Conservation (phyloP, 2,888 invertebrate genomes). For the Xestia c-nigrum region DNA sequence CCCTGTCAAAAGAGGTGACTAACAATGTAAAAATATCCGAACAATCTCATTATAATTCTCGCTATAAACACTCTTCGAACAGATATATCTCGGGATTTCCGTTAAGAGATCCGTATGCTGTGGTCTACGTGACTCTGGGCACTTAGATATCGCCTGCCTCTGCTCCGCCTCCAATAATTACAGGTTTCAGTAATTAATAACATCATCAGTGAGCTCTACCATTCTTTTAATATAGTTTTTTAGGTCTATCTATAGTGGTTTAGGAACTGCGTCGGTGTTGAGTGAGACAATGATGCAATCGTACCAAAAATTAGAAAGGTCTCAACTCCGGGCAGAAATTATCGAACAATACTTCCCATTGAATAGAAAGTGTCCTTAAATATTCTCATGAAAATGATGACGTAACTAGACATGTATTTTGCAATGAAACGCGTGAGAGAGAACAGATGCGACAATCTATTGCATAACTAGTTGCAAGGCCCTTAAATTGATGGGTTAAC, state of each 20-base stretch:
- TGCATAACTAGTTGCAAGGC: constrained; percentile 58
- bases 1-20: background rate
- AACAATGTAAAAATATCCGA: constrained; percentile 17
- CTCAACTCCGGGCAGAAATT: background rate
- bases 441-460: constrained; percentile 33
- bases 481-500: background rate
- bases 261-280: background rate
- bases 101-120: constrained; percentile 8
- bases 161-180: constrained; percentile 21
- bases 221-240: background rate
- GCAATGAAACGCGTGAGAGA: constrained; percentile 36
- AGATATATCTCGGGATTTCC: constrained; percentile 45
- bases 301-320: constrained; percentile 6
- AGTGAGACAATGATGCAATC: constrained; percentile 37
- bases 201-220: background rate
- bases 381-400: constrained; percentile 51
- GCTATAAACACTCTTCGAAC: background rate
- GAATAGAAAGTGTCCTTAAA: constrained; percentile 33
- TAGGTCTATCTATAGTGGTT: background rate
- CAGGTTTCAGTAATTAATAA: constrained; percentile 13
- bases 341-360: background rate
- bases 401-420: constrained; percentile 48
- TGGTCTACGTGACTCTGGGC: constrained; percentile 62
- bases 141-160: constrained; percentile 12
- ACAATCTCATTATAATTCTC: constrained; percentile 25